Evolutionary conservation across 1,140 invertebrate genomes (phyloP).

Genomic region (Trichoplusia ni): DNA sequence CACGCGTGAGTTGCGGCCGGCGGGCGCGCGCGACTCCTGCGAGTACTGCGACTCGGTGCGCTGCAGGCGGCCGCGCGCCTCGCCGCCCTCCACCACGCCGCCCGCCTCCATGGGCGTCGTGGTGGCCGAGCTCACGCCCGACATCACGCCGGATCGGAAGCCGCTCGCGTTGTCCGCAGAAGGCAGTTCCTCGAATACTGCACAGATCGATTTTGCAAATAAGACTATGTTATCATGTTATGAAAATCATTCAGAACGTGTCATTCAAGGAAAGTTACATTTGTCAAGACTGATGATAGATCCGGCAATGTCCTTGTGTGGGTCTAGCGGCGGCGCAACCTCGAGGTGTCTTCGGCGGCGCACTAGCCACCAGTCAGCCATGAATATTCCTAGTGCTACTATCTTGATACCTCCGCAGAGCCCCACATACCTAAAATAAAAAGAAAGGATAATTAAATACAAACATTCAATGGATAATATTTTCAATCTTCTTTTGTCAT

Average conservation of each 20-base stretch:
- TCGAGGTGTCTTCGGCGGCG: conserved; percentile 89
- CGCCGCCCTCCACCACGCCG: conserved; percentile 41
- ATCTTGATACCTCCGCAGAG: conserved; percentile 95
- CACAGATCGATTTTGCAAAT: background rate
- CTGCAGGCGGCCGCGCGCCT: conserved; percentile 50
- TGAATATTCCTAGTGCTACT: conserved; percentile 91
- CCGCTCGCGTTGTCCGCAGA: conserved; percentile 78
- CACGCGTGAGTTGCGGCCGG: conserved; percentile 69
- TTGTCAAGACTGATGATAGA: conserved; percentile 95
- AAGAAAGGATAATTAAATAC: conserved; percentile 7
- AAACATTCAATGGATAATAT: too few species aligned
- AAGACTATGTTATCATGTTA: background rate
- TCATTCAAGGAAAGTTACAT: conserved; percentile 35
- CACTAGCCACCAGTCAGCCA: conserved; percentile 94
- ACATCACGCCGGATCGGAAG: conserved; percentile 68
- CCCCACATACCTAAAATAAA: conserved; percentile 88
- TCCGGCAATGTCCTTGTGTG: conserved; percentile 89
- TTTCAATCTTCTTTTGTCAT: too few species aligned
- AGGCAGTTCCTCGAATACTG: conserved; percentile 86
- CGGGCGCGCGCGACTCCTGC: conserved; percentile 55
- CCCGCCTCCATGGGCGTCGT: conserved; percentile 68
- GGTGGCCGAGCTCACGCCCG: conserved; percentile 68
- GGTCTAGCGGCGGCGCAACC: conserved; percentile 87
- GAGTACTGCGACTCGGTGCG: conserved; percentile 78
- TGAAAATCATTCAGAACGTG: background rate